phyloP scores from a whole-genome alignment of 1,140 invertebrate species.

The Listronotus oregonensis region DNA sequence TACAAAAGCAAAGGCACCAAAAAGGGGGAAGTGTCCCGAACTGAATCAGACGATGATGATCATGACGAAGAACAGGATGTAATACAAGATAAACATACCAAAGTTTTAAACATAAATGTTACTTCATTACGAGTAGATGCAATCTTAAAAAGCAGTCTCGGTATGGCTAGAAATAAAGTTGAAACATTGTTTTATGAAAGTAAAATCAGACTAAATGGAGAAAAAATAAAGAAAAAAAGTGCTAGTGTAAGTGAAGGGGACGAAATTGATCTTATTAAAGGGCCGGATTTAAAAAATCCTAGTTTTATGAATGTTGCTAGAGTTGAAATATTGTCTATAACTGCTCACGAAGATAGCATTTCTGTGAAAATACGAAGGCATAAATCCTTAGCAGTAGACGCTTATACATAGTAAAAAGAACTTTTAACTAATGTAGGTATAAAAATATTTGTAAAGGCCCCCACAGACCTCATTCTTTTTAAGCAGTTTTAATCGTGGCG shows the following conservation, averaged over 20 bases:
- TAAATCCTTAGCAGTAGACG: slow-evolving; percentile 66
- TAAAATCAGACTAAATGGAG: slow-evolving; percentile 69
- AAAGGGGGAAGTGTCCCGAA: slow-evolving; percentile 20
- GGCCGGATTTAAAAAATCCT: slow-evolving; percentile 63
- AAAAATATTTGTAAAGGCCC: background rate
- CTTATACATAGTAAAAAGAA: slow-evolving; percentile 57
- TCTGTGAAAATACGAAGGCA: slow-evolving; percentile 62
- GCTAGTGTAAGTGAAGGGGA: slow-evolving; percentile 61
- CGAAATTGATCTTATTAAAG: slow-evolving; percentile 69
- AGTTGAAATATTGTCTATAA: slow-evolving; percentile 60
- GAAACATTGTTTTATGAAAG: slow-evolving; percentile 70
- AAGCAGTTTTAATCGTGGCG: no score
- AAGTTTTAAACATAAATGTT: slow-evolving; percentile 64
- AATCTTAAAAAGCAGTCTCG: slow-evolving; percentile 68
- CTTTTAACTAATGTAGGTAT: background rate
- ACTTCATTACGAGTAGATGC: slow-evolving; percentile 68
- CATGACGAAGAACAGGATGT: slow-evolving; percentile 51
- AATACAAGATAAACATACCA: slow-evolving; percentile 58
- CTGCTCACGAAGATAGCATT: slow-evolving; percentile 57
- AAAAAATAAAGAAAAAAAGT: slow-evolving; percentile 69
- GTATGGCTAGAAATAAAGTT: slow-evolving; percentile 70
- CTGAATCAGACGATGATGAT: slow-evolving; percentile 45
- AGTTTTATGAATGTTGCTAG: slow-evolving; percentile 65
- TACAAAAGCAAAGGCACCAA: slow-evolving; percentile 35
- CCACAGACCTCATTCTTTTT: no score